Percentiles rank a stretch among this genome's conserved stretches.
Conservation (phyloP, 2,888 invertebrate genomes). For the Tanypteryx hageni region DNA sequence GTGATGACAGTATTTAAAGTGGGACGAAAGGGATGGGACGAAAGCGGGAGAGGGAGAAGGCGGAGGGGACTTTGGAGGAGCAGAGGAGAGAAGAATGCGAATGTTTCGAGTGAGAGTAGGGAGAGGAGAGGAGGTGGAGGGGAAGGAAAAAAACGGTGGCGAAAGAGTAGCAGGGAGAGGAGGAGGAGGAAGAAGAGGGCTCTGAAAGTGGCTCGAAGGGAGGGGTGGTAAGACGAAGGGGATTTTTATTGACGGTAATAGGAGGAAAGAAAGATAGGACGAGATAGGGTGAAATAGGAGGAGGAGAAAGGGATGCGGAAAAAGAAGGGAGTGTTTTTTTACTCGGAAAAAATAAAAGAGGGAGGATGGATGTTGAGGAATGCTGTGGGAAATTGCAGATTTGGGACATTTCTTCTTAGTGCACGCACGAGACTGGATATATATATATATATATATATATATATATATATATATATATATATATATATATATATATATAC, state of each 20-base stretch:
- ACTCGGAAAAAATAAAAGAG: background rate
- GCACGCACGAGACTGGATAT: background rate
- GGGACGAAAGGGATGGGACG: background rate
- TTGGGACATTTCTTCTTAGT: background rate
- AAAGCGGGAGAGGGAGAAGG: background rate
- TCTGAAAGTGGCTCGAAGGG: background rate
- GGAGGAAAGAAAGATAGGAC: conserved; percentile 3
- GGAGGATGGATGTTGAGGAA: conserved; percentile 3
- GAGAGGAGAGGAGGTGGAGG: background rate
- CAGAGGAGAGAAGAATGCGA: background rate
- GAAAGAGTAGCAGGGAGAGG: background rate
- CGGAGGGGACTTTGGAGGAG: background rate
- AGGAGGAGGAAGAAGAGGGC: background rate
- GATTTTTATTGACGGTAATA: conserved; percentile 14
- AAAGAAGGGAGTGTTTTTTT: background rate
- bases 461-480: background rate
- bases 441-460: background rate
- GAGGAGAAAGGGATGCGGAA: background rate
- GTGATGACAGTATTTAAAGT: conserved; percentile 60
- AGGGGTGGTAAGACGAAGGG: background rate
- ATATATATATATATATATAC: background rate
- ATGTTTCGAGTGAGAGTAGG: background rate
- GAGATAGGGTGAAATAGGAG: background rate
- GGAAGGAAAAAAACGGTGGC: background rate
- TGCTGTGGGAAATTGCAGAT: conserved; percentile 18